phyloP scores from a whole-genome alignment of 2,113 vertebrate species.

The Hucho hucho region DNA sequence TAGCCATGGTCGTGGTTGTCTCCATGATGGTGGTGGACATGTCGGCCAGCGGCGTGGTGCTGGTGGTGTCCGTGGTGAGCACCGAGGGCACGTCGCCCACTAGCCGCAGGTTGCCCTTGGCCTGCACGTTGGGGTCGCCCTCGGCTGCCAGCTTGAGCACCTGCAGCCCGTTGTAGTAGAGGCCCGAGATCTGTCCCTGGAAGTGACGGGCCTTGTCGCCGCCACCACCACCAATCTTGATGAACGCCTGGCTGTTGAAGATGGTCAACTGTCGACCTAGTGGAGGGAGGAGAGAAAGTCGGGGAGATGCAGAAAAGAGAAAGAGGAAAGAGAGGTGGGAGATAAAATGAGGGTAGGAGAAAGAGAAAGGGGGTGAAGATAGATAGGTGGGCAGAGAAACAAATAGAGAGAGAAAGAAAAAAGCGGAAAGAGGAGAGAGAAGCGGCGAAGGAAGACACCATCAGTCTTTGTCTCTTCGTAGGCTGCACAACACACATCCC shows the following conservation, averaged over 20 bases:
- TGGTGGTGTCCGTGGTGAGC: conserved; percentile 87
- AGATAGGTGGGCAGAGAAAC: background rate
- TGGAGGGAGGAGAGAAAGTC: background rate
- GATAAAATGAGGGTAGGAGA: background rate
- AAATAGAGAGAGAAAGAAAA: conserved; percentile 8
- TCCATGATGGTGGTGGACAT: conserved; percentile 96
- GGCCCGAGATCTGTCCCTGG: conserved; percentile 92
- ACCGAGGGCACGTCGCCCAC: conserved; percentile 89
- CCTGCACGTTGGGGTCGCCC: conserved; percentile 86
- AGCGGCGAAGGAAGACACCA: conserved; percentile 36
- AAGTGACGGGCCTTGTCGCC: conserved; percentile 89
- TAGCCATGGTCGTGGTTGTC: conserved; percentile 93
- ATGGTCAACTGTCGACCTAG: conserved; percentile 93
- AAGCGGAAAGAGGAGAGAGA: conserved; percentile 2
- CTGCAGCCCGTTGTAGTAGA: conserved; percentile 94
- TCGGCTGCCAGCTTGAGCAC: conserved; percentile 90
- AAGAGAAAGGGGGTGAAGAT: conserved; percentile 5
- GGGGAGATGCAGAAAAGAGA: background rate
- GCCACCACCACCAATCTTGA: conserved; percentile 86
- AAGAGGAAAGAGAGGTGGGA: background rate
- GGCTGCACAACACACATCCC: background rate
- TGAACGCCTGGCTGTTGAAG: conserved; percentile 94
- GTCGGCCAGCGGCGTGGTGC: conserved; percentile 87
- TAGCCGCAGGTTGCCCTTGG: conserved; percentile 88
- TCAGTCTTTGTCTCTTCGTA: conserved; percentile 38